Evolutionary conservation across 1,140 invertebrate genomes (phyloP).

Genomic region (Brachionus asplanchnoidis): DNA sequence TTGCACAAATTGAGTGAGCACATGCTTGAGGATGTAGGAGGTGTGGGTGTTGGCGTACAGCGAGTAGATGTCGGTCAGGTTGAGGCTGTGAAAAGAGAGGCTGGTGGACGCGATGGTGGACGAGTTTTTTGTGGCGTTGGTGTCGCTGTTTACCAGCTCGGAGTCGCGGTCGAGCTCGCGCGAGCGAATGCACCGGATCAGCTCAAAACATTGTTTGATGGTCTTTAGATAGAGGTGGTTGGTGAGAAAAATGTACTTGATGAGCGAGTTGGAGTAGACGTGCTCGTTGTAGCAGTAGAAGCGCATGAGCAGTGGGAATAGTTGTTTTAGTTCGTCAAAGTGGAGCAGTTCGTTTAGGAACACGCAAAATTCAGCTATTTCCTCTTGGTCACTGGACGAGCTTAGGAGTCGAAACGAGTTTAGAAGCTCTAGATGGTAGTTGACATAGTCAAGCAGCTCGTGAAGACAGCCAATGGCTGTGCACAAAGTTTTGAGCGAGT

Average conservation of each 20-base stretch:
- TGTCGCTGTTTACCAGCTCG: neutral
- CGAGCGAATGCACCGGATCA: neutral
- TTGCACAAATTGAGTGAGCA: constrained; percentile 1
- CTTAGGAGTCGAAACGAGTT: neutral
- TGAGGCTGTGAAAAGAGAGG: neutral
- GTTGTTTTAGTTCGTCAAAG: constrained; percentile 18
- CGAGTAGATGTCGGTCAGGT: constrained; percentile 6
- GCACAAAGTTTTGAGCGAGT: neutral
- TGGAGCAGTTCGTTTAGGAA: neutral
- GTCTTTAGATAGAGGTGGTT: constrained; percentile 28
- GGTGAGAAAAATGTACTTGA: neutral
- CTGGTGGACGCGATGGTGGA: neutral
- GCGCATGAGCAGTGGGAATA: constrained; percentile 9
- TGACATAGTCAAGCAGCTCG: neutral
- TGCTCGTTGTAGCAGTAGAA: constrained; percentile 41
- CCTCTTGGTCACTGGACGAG: neutral
- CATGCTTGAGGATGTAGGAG: constrained; percentile 25
- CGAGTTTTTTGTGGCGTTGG: constrained; percentile 27
- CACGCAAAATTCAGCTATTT: neutral
- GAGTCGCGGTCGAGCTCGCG: neutral
- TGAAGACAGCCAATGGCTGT: neutral
- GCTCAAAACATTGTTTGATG: neutral
- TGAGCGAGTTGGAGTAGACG: neutral
- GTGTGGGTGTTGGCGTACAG: constrained; percentile 39
- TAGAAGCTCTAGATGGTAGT: neutral